A percentile compares a stretch with the other conserved stretches of the same genome.
phyloP scores from a whole-genome alignment of 2,113 vertebrate species.

The Chaetodon auriga region DNA sequence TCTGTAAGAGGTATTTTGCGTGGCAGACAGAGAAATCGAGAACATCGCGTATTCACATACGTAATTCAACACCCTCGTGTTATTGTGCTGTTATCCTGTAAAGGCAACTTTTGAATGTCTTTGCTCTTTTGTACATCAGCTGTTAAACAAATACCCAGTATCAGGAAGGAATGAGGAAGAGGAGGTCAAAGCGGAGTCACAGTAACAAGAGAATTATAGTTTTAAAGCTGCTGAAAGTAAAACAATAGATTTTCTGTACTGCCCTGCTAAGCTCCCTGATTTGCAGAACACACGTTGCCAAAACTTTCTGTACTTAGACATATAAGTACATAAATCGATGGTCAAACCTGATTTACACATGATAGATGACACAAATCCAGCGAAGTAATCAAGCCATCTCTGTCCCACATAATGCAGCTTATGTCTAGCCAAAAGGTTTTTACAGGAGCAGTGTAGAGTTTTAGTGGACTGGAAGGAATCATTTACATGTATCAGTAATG shows the following conservation, averaged over 20 bases:
- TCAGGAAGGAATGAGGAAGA: slow-evolving; percentile 70
- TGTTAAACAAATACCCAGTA: slow-evolving; percentile 65
- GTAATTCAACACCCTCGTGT: slow-evolving; percentile 42
- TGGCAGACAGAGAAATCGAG: neutral
- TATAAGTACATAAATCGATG: neutral
- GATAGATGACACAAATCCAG: neutral
- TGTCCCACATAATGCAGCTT: neutral
- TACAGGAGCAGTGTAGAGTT: neutral
- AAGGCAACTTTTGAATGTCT: slow-evolving; percentile 41
- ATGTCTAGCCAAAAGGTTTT: neutral
- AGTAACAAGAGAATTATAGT: neutral
- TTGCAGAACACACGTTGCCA: neutral
- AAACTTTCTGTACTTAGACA: neutral
- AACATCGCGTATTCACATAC: slow-evolving; percentile 39
- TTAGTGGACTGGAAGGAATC: neutral
- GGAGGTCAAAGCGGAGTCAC: slow-evolving; percentile 16
- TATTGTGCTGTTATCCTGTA: slow-evolving; percentile 12
- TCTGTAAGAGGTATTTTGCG: slow-evolving; percentile 9
- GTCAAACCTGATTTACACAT: neutral
- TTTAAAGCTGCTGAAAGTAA: neutral
- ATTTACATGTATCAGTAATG: neutral
- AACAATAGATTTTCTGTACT: neutral
- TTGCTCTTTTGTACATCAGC: slow-evolving; percentile 40
- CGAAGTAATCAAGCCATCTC: neutral
- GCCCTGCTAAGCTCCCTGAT: neutral